A percentile compares a stretch with the other conserved stretches of the same genome.
Evolutionary conservation across 2,113 vertebrate species (phyloP).

Genomic region (Arothron firmamentum): DNA sequence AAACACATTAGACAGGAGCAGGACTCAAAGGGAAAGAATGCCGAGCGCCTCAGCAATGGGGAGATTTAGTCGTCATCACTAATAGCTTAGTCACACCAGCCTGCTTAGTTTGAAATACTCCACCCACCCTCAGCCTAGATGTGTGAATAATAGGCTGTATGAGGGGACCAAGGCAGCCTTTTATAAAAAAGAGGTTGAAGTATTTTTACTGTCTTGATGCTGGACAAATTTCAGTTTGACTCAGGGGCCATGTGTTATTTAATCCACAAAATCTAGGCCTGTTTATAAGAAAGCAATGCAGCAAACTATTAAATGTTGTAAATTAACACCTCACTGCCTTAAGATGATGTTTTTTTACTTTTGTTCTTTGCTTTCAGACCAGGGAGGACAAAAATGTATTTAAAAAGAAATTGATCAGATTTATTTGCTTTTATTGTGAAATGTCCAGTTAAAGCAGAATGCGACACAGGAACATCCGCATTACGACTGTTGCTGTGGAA

Average conservation of each 20-base stretch:
- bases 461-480: conserved; percentile 66
- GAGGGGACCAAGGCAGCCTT: background rate
- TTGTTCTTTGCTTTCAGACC: background rate
- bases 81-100: conserved; percentile 54
- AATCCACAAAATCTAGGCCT: too few species aligned
- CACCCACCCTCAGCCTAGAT: conserved; percentile 20
- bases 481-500: conserved; percentile 64
- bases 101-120: conserved; percentile 35
- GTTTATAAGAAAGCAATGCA: too few species aligned
- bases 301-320: too few species aligned
- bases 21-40: conserved; percentile 68
- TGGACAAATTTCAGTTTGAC: too few species aligned
- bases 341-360: background rate
- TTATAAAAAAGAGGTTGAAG: too few species aligned
- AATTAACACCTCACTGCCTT: too few species aligned
- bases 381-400: conserved; percentile 3
- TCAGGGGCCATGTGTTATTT: too few species aligned
- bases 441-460: conserved; percentile 16
- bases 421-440: conserved; percentile 60
- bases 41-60: conserved; percentile 50
- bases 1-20: conserved; percentile 18
- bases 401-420: conserved; percentile 11
- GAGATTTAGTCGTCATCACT: conserved; percentile 49
- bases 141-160: background rate
- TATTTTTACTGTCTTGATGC: too few species aligned